Base-by-base conservation (phyloP, 1,140 invertebrate genomes). In the Drosophila leontia region DNA sequence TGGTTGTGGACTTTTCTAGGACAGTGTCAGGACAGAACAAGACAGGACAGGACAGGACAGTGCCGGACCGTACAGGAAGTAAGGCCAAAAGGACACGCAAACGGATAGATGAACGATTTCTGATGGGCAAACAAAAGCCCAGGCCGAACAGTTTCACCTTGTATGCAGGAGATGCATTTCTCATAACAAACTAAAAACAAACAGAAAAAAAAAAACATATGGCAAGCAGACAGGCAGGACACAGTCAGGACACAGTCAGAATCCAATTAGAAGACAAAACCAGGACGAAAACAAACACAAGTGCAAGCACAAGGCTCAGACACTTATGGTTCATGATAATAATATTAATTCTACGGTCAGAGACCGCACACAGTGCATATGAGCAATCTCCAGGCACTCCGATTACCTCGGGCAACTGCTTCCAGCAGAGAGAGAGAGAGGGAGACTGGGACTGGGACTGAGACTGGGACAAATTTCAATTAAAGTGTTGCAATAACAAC, bases 401-500 rank as follows among this genome's bases (percentile, higher is more conserved):
- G 15, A 29, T 48, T 15, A 23, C 23, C 13, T 13, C 12, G 13
- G 47, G 15, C 15, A 15, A 23, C 23, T 26, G 23, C 47, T 5
- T 48, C 23, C 47, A 48, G 44, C 7, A 23, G 7, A 13, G 29
- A 9, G 13, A 32, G 11, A 8, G 47, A 13, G 6, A 3, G 23
- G 12, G 3, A 47, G 8, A 45, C n/a, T n/a, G 12, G 12, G 29
- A 17, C 11, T n/a, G 41, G 15, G 3, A 44, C n/a, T 11, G 41
- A 17, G 19, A 23, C 17, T 55, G 71, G 61, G 41, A 63, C 58
- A 55, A 75, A 75, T 81, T 81, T 82, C 74, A 81, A 81, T 81
- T 81, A 81, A 82, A 77, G 62, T 80, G 69, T 75, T 65, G 67
- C 75, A 71, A 78, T 55, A 78, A 78, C 56, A 80, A 72, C 70